phyloP scores from a whole-genome alignment of 2,113 vertebrate genomes.

The Trochalopteron elliotii region DNA sequence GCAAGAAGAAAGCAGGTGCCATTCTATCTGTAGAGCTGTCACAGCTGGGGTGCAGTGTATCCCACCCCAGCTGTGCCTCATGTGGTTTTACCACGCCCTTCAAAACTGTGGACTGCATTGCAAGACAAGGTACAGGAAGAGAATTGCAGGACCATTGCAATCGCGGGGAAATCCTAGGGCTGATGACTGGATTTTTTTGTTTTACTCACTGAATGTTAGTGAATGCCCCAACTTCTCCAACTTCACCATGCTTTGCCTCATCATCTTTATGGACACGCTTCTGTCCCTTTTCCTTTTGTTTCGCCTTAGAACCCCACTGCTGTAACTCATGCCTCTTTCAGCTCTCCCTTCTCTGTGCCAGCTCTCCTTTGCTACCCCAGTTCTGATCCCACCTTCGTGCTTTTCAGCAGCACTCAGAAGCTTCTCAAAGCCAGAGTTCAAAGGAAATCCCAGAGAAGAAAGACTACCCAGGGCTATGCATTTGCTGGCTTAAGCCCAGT shows the following conservation, averaged over 20 bases:
- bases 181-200: not conserved
- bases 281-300: not conserved
- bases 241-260: not conserved
- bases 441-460: slow-evolving; percentile 10
- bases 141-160: not conserved
- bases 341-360: not conserved
- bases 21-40: not conserved
- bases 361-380: not conserved
- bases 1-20: not conserved
- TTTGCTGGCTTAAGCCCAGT: not conserved
- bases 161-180: not conserved
- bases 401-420: not conserved
- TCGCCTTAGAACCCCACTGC: not conserved
- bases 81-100: not conserved
- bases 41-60: not conserved
- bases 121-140: accelerated
- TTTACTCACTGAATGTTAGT: not conserved
- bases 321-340: not conserved
- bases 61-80: not conserved
- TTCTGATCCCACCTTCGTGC: not conserved
- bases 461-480: not conserved
- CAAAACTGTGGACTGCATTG: not conserved
- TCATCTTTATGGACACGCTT: not conserved
- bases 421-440: not conserved
- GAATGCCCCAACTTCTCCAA: not conserved